Percentiles rank a stretch among this genome's conserved stretches.
Evolutionary conservation across 2,888 invertebrate genomes (phyloP).

Genomic region (Sinopyrophorus schimmeli): DNA sequence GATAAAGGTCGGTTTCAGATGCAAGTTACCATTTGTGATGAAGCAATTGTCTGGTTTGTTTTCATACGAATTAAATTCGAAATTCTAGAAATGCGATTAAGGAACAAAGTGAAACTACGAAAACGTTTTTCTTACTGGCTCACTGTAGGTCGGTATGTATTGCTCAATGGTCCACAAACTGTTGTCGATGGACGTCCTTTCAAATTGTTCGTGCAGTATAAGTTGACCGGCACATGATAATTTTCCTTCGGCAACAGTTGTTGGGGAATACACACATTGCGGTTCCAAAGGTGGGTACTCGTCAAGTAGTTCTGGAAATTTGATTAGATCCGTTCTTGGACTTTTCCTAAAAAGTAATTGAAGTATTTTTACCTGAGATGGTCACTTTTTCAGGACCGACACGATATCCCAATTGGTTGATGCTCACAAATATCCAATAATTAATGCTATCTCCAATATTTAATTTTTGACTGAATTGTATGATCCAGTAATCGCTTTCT

Average conservation of each 20-base stretch:
- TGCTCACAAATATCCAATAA: slow-evolving; percentile 65
- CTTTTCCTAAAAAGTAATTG: background rate
- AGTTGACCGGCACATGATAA: slow-evolving; percentile 44
- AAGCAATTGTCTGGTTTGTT: slow-evolving; percentile 47
- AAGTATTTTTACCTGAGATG: slow-evolving; percentile 52
- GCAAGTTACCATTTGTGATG: slow-evolving; percentile 46
- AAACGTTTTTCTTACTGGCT: slow-evolving; percentile 49
- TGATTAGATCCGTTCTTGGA: no score
- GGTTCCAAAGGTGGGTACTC: background rate
- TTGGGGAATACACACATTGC: background rate
- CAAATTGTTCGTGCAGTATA: slow-evolving; percentile 67
- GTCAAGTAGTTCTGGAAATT: background rate
- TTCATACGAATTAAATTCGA: slow-evolving; percentile 56
- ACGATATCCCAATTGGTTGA: slow-evolving; percentile 56
- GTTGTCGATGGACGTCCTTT: slow-evolving; percentile 49
- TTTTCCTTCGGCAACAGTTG: background rate
- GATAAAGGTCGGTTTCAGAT: slow-evolving; percentile 51
- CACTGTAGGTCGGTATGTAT: slow-evolving; percentile 57
- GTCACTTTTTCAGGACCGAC: slow-evolving; percentile 51
- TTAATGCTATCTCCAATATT: slow-evolving; percentile 61
- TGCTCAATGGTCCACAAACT: slow-evolving; percentile 63
- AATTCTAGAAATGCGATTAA: slow-evolving; percentile 46
- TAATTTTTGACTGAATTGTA: slow-evolving; percentile 41
- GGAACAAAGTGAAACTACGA: background rate
- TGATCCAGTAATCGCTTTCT: slow-evolving; percentile 58